A percentile compares a stretch with the other conserved stretches of the same genome.
Evolutionary conservation across 2,113 vertebrate species (phyloP).

Genomic region (Pelmatolapia mariae): DNA sequence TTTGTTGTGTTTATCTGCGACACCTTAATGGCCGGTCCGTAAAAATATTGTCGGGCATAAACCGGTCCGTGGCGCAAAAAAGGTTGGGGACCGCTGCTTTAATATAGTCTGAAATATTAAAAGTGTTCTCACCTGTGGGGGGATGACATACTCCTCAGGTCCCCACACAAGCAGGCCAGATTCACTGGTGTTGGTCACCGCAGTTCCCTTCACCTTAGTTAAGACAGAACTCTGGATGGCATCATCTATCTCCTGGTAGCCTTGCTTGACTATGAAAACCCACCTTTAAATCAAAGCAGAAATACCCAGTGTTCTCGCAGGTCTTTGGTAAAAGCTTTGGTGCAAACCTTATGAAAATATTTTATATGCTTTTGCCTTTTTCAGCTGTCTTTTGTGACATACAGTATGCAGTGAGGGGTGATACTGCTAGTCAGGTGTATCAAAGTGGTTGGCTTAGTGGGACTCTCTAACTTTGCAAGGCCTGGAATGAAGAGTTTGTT

Average conservation of each 20-base stretch:
- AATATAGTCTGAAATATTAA: not conserved
- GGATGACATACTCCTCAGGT: conserved; percentile 88
- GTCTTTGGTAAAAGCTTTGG: not conserved
- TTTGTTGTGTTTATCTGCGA: too few species aligned
- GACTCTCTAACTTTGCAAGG: not conserved
- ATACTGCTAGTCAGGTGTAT: not conserved
- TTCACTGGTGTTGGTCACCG: conserved; percentile 78
- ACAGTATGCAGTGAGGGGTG: not conserved
- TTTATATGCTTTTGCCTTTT: not conserved
- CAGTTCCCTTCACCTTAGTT: conserved; percentile 89
- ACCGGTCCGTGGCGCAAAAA: too few species aligned
- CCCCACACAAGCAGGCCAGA: conserved; percentile 83
- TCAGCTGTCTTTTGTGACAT: not conserved
- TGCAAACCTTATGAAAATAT: not conserved
- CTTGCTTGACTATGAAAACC: conserved; percentile 76
- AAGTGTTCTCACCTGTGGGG: conserved; percentile 79
- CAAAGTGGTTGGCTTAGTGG: not conserved
- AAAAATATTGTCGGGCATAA: too few species aligned
- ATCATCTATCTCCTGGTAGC: conserved; percentile 86
- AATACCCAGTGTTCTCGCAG: not conserved
- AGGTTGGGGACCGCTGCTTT: too few species aligned
- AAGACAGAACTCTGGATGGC: conserved; percentile 85
- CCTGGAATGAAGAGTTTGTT: not conserved
- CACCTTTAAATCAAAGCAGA: not conserved
- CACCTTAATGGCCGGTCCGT: too few species aligned